phyloP scores from a whole-genome alignment of 2,113 vertebrate genomes.

The Nesogale talazaci region DNA sequence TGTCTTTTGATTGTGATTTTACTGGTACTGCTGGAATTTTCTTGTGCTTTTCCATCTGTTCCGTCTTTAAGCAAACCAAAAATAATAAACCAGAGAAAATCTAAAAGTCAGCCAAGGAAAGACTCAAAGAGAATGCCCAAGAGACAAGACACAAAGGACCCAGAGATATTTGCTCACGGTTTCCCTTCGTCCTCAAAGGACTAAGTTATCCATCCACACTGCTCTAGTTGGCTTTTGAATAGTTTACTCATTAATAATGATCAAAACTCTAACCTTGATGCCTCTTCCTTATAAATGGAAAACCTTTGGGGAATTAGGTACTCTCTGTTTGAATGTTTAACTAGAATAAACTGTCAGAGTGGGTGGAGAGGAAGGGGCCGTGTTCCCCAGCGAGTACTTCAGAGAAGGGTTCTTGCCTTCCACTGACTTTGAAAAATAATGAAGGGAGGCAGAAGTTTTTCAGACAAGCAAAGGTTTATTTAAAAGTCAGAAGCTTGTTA shows the following conservation, averaged over 20 bases:
- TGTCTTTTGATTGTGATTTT: neutral
- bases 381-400: too few species aligned
- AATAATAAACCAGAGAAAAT: neutral
- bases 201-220: neutral
- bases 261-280: neutral
- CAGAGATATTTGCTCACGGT: neutral
- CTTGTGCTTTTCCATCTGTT: neutral
- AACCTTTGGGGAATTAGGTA: neutral
- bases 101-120: neutral
- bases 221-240: slow-evolving; percentile 46
- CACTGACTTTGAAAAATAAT: too few species aligned
- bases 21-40: neutral
- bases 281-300: neutral
- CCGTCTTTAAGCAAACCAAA: neutral
- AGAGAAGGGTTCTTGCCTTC: too few species aligned
- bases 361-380: too few species aligned
- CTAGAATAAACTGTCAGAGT: neutral
- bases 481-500: too few species aligned
- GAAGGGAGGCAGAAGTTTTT: too few species aligned
- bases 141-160: rapidly evolving
- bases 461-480: too few species aligned
- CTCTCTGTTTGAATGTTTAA: neutral
- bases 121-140: neutral
- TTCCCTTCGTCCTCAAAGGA: slow-evolving; percentile 4
- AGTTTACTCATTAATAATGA: slow-evolving; percentile 38